Base-by-base conservation (phyloP, 2,888 invertebrate genomes). In the Hydropsyche betteni region DNA sequence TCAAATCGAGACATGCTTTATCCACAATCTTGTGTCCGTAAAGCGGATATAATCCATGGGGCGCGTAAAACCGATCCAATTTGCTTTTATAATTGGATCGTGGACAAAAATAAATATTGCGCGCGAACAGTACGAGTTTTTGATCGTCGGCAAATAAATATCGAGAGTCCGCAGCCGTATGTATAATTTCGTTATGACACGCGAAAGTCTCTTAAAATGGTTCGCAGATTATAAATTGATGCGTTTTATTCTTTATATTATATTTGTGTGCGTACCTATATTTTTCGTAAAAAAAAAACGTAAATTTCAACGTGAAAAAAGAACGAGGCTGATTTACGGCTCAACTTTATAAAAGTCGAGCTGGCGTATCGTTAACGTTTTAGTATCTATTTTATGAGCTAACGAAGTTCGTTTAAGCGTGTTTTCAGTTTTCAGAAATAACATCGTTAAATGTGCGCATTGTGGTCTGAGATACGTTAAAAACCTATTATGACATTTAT, bases 1-100 rank as follows among this genome's bases (percentile, higher is more conserved):
- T 61, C 61, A 61, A 61, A 61, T 33, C 24, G 61, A 61, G 61
- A 61, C 61, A 61, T 33, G 61, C 33, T 61, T 61, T 61, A 69
- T 69, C 69, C 50, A 33, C 50, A 24, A 69, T 69, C 69, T 69
- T 69, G 16, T 24, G 34, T n/a, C 6, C 68, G 24, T 12, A 68
- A 68, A 68, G 16, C 12, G 34, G 50, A 69, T 69, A 51, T 69
- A 51, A 51, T 69, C 50, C 69, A 33, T 69, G 8, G 38, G 14
- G 10, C 6, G 36, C 10, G 68, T 38, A 33, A 61, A 69, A 69
- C 69, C 51, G 69, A 69, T 69, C 69, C 69, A 69, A 69, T 69
- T 69, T 69, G 50, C 50, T 51, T 69, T 69, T 69, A 69, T 69
- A 69, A 69, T 69, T 69, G 69, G 69, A 69, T 69, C 24, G 51